These are phyloP conservation scores for Aleiodes sp. DNA, from an alignment of 1,140 invertebrate genomes.

Conservation along the genomic window DNA sequence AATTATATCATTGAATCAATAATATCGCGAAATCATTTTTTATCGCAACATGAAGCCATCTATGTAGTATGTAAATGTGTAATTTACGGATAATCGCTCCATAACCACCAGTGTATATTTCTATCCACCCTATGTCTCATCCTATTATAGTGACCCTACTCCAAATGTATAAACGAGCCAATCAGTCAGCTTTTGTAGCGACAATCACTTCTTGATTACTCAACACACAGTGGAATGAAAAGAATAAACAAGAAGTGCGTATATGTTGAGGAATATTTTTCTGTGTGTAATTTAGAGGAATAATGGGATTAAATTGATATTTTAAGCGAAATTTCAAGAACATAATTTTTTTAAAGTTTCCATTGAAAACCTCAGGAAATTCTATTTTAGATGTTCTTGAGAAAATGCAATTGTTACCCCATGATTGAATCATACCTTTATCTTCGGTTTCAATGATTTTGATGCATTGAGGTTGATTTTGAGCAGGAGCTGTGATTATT, in stretches of 20 bases:
- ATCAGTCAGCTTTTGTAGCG: constrained; percentile 57
- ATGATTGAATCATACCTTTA: too few species aligned
- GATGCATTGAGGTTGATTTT: too few species aligned
- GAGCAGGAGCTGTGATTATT: too few species aligned
- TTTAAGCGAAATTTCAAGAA: too few species aligned
- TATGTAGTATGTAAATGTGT: not conserved
- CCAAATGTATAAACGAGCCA: constrained; percentile 54
- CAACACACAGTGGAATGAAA: constrained; percentile 49
- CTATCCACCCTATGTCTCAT: not conserved
- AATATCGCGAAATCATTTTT: not conserved
- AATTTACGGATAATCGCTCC: not conserved
- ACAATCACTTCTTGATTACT: constrained; percentile 58
- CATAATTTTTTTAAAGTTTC: too few species aligned
- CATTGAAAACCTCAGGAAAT: too few species aligned
- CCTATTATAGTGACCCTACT: constrained; percentile 44
- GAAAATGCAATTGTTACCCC: too few species aligned
- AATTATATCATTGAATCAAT: not conserved
- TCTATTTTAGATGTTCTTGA: too few species aligned
- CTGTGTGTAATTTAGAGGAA: too few species aligned
- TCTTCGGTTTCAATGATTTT: too few species aligned
- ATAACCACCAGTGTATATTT: not conserved
- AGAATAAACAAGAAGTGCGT: constrained; percentile 19
- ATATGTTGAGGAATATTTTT: not conserved
- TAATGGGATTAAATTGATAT: too few species aligned
- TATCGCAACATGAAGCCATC: not conserved